A percentile compares a stretch with the other conserved stretches of the same genome.
These are phyloP conservation scores for Hetaerina titia DNA, from an alignment of 2,888 invertebrate genomes.

Conservation along the genomic window DNA sequence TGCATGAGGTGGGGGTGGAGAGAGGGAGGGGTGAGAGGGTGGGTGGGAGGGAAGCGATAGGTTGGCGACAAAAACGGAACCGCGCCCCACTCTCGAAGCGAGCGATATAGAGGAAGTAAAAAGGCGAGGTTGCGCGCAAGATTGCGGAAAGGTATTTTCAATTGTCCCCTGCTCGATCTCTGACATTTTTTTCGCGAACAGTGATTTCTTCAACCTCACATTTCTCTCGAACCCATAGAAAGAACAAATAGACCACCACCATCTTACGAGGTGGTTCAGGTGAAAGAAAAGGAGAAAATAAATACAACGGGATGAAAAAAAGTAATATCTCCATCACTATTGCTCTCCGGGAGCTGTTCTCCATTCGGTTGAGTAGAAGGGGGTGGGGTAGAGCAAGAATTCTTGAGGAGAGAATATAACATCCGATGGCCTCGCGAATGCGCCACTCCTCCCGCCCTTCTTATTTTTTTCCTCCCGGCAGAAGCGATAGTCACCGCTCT, in stretches of 20 bases:
- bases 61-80: too few relatives aligned
- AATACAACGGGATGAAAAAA: background rate
- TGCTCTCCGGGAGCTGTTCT: background rate
- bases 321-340: background rate
- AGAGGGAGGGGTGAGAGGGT: too few relatives aligned
- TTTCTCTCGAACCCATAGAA: background rate
- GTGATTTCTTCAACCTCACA: background rate
- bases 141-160: too few relatives aligned
- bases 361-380: background rate
- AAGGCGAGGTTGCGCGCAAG: too few relatives aligned
- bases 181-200: background rate
- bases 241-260: background rate
- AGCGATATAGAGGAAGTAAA: too few relatives aligned
- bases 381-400: background rate
- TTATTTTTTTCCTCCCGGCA: too few relatives aligned
- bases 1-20: too few relatives aligned
- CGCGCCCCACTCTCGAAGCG: too few relatives aligned
- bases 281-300: background rate
- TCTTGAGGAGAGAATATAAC: background rate
- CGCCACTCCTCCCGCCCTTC: too few relatives aligned
- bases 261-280: background rate
- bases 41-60: too few relatives aligned
- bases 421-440: background rate
- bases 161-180: background rate
- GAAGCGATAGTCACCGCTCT: too few relatives aligned